phyloP scores from a whole-genome alignment of 2,888 invertebrate genomes.

The Neocrepidodera transversa region DNA sequence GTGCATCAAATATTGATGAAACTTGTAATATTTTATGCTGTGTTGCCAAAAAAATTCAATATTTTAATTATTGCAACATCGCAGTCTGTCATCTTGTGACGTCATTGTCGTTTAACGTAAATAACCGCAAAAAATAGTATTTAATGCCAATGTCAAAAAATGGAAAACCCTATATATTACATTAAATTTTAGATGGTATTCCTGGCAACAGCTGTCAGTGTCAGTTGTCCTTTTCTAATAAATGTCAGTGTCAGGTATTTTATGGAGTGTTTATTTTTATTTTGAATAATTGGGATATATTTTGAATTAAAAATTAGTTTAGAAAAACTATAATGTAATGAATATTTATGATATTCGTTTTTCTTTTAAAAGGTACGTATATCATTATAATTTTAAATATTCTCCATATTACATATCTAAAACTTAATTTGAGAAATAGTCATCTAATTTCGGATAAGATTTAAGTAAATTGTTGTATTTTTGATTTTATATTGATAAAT shows the following conservation, averaged over 20 bases:
- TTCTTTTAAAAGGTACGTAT: slow-evolving; percentile 20
- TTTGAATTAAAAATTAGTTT: slow-evolving; percentile 16
- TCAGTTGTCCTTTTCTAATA: neutral
- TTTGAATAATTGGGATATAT: slow-evolving; percentile 17
- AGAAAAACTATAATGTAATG: slow-evolving; percentile 20
- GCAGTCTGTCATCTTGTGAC: too few relatives aligned
- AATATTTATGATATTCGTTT: slow-evolving; percentile 11
- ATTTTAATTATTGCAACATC: too few relatives aligned
- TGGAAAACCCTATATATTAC: too few relatives aligned
- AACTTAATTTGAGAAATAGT: too few relatives aligned
- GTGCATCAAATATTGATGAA: too few relatives aligned
- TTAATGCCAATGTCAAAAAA: too few relatives aligned
- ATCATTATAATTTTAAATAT: neutral
- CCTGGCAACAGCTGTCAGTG: slow-evolving; percentile 7
- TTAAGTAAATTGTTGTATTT: neutral
- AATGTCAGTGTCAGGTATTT: slow-evolving; percentile 18
- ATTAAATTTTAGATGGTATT: too few relatives aligned
- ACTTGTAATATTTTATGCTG: too few relatives aligned
- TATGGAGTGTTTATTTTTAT: slow-evolving; percentile 28
- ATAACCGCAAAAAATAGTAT: too few relatives aligned
- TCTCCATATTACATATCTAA: neutral
- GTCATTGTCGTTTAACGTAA: too few relatives aligned
- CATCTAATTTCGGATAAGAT: too few relatives aligned
- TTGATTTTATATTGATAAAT: neutral
- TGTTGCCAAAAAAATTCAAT: too few relatives aligned